phyloP scores from a whole-genome alignment of 2,888 invertebrate species.

The Heliothis peltigera region DNA sequence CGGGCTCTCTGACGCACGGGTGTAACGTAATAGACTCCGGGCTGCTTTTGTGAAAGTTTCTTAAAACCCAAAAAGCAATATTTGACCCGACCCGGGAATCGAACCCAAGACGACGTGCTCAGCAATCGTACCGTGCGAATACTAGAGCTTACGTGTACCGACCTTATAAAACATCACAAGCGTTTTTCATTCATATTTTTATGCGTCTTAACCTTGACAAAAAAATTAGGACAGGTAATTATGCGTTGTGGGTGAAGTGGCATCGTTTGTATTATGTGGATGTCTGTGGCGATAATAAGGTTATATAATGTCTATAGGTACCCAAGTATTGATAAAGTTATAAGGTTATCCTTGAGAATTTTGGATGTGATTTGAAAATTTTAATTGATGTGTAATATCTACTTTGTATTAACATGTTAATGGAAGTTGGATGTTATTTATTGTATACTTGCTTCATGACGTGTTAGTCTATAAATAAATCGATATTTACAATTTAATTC shows the following conservation, averaged over 20 bases:
- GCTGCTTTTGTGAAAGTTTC: too few species aligned
- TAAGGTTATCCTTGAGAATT: slow-evolving; percentile 27
- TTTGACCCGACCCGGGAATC: too few species aligned
- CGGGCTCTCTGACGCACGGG: too few species aligned
- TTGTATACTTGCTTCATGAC: slow-evolving; percentile 61
- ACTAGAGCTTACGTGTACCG: too few species aligned
- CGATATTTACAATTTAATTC: slow-evolving; percentile 52
- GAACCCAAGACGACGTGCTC: too few species aligned
- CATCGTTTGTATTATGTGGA: background rate
- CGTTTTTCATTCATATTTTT: too few species aligned
- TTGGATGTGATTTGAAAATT: slow-evolving; percentile 56
- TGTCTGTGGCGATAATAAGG: slow-evolving; percentile 1
- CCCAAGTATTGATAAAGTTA: slow-evolving; percentile 10
- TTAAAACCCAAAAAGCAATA: too few species aligned
- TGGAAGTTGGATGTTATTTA: slow-evolving; percentile 57
- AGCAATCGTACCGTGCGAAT: too few species aligned
- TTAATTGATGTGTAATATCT: slow-evolving; percentile 50
- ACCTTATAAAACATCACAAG: too few species aligned
- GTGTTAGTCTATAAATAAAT: slow-evolving; percentile 61
- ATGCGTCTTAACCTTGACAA: background rate
- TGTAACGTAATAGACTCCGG: too few species aligned
- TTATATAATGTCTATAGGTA: background rate
- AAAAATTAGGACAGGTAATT: background rate
- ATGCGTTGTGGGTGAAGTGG: background rate
- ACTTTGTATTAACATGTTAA: slow-evolving; percentile 57